Percentiles rank a stretch among this genome's conserved stretches.
These are phyloP conservation scores for Xenopus tropicalis DNA, from an alignment of 2,113 vertebrate genomes.

Conservation along the genomic window DNA sequence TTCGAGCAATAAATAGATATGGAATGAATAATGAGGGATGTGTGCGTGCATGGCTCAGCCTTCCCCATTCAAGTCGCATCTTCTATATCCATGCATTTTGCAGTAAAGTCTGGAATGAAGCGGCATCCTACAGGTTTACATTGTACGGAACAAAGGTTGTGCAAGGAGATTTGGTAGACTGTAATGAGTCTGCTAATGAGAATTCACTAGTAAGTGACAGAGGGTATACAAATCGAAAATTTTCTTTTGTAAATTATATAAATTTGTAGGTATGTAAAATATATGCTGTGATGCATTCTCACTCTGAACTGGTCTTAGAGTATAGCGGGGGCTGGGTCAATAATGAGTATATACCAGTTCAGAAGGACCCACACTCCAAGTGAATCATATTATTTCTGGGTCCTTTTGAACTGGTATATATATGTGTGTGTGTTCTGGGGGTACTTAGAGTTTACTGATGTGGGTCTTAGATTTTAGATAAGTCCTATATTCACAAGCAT, in stretches of 20 bases:
- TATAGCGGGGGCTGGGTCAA: too few species aligned
- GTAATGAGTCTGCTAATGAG: slow-evolving; percentile 45
- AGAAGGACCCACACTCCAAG: too few species aligned
- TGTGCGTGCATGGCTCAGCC: slow-evolving; percentile 79
- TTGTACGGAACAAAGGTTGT: slow-evolving; percentile 70
- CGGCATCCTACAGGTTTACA: slow-evolving; percentile 71
- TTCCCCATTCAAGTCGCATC: slow-evolving; percentile 85
- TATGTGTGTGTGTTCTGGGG: too few species aligned
- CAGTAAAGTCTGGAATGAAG: slow-evolving; percentile 91
- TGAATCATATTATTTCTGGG: too few species aligned
- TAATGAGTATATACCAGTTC: too few species aligned
- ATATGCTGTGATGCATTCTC: too few species aligned
- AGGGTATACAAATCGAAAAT: too few species aligned
- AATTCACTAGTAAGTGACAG: slow-evolving; percentile 49
- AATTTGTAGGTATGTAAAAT: slow-evolving; percentile 51
- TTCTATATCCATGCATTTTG: slow-evolving; percentile 93
- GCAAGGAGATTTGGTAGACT: slow-evolving; percentile 81
- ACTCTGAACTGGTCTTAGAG: too few species aligned
- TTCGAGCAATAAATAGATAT: slow-evolving; percentile 85
- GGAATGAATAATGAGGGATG: slow-evolving; percentile 76
- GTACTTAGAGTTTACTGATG: too few species aligned
- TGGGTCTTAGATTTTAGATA: too few species aligned
- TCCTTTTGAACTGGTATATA: too few species aligned
- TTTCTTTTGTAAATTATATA: too few species aligned
- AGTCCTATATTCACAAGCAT: background rate